Conservation (phyloP, 2,888 invertebrate species). For the Eutolmus rufibarbis region DNA sequence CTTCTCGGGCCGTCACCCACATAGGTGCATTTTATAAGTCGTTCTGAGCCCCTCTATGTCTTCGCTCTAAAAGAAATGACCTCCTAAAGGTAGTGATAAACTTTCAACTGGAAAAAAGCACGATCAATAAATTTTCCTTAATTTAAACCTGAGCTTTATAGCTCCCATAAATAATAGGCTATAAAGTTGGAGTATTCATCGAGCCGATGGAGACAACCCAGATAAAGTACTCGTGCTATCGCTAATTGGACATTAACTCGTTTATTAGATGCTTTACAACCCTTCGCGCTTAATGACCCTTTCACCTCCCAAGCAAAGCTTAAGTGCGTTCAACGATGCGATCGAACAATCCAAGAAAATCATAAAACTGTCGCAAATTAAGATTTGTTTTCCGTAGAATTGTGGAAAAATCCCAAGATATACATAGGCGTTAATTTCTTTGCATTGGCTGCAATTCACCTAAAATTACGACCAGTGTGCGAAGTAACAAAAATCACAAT, state of each 20-base stretch:
- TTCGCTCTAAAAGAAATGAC: constrained; percentile 1
- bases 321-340: not conserved
- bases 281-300: not conserved
- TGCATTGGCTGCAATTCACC: not conserved
- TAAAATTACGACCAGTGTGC: not conserved
- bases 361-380: not conserved
- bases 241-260: constrained; percentile 26
- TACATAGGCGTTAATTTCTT: not conserved
- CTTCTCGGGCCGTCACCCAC: not conserved
- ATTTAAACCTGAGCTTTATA: constrained; percentile 29
- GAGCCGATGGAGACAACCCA: not conserved
- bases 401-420: not conserved
- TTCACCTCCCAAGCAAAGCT: not conserved
- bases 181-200: not conserved
- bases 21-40: constrained; percentile 4
- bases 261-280: constrained; percentile 19
- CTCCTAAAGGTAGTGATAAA: constrained; percentile 4
- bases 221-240: constrained; percentile 18
- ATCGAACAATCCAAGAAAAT: not conserved
- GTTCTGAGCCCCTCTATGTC: not conserved
- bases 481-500: not conserved
- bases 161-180: constrained; percentile 15
- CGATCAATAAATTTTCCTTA: constrained; percentile 17
- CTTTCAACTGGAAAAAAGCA: not conserved
- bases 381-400: not conserved